A percentile compares a stretch with the other conserved stretches of the same genome.
Evolutionary conservation across 2,888 invertebrate species (phyloP).

Genomic region (Megaustenia siamemsis): DNA sequence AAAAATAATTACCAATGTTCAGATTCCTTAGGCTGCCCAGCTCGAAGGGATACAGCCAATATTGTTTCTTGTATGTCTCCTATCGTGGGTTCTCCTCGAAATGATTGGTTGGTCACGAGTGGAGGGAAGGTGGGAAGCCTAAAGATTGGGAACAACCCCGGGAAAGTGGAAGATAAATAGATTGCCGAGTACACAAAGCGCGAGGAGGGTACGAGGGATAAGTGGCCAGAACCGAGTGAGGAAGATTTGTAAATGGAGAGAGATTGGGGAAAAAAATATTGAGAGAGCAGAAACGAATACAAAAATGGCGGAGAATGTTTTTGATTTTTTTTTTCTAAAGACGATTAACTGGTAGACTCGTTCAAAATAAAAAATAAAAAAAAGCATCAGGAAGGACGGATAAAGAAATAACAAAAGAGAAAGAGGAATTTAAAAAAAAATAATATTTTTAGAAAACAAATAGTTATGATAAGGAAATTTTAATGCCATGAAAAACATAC

Average conservation of each 20-base stretch:
- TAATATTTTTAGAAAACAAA: no score
- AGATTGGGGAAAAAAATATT: neutral
- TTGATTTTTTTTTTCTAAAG: no score
- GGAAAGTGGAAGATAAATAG: slow-evolving; percentile 15
- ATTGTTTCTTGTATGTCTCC: neutral
- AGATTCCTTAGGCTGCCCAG: no score
- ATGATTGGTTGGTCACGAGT: neutral
- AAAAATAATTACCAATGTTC: no score
- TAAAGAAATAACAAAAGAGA: no score
- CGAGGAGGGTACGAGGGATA: neutral
- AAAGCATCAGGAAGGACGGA: no score
- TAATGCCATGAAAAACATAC: no score
- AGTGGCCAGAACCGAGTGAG: neutral
- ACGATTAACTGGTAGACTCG: no score
- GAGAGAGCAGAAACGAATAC: neutral
- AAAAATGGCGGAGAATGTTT: neutral
- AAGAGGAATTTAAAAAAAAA: no score
- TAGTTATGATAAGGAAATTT: no score
- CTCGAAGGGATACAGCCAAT: no score
- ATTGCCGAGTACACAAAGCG: neutral
- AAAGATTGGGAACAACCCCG: neutral
- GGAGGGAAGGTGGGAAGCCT: neutral
- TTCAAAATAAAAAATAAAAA: no score
- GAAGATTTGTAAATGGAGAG: neutral
- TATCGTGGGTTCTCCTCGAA: neutral